These are phyloP conservation scores for Cyprinodon diabolis DNA, from an alignment of 2,797 vertebrate species.

Conservation along the genomic window DNA sequence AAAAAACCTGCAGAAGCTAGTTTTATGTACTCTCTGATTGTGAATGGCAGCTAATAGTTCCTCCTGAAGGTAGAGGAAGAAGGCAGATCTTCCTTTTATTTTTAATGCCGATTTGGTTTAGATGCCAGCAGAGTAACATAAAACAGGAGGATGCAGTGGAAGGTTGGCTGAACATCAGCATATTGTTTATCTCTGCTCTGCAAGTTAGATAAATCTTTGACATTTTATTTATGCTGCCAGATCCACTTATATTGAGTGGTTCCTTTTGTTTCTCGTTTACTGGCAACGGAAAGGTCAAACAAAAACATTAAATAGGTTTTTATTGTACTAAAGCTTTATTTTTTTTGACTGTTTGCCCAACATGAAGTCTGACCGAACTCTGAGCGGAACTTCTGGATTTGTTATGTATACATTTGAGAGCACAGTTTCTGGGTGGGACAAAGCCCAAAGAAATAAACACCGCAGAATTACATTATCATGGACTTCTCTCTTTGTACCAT, in stretches of 20 bases:
- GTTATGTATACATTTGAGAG: background rate
- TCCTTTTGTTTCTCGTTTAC: conserved; percentile 9
- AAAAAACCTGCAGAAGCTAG: conserved; percentile 19
- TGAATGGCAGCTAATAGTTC: conserved; percentile 48
- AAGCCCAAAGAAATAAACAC: conserved; percentile 30
- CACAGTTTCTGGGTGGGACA: conserved; percentile 19
- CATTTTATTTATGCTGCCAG: conserved; percentile 19
- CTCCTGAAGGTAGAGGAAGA: conserved; percentile 45
- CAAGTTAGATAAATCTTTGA: conserved; percentile 41
- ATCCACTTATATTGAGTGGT: conserved; percentile 17
- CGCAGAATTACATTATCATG: conserved; percentile 15
- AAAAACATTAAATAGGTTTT: background rate
- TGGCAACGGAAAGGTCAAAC: background rate
- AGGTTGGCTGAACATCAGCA: conserved; percentile 25
- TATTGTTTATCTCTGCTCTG: conserved; percentile 26
- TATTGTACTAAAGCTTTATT: conserved; percentile 1
- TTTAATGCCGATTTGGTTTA: conserved; percentile 33
- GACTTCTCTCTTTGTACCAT: conserved; percentile 28
- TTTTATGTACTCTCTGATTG: conserved; percentile 32
- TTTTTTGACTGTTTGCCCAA: background rate
- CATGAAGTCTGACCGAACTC: conserved; percentile 22
- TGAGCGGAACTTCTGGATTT: conserved; percentile 8
- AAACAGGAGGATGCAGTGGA: conserved; percentile 7
- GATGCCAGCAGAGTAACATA: conserved; percentile 29
- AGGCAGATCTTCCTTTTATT: conserved; percentile 30